Evolutionary conservation across 2,113 vertebrate species (phyloP), one percentile per base, ranked within the genome.

Genomic region (Scopus umbretta): DNA sequence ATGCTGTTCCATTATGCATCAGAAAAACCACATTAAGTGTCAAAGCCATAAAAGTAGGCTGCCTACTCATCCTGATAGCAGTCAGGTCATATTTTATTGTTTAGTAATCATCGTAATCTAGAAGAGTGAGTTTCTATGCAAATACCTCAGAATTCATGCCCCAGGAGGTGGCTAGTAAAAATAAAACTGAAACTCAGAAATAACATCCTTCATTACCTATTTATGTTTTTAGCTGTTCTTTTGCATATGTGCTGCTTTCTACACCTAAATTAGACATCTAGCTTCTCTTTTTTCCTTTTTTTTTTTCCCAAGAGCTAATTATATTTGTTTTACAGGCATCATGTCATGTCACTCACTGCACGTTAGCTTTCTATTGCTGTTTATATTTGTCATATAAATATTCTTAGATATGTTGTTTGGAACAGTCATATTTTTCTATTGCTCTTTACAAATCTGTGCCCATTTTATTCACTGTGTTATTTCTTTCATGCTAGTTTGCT

Each of bases 1-100:
- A 11, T 74, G 59, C 52, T 92, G 29, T 88, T 94, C 52, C 94
- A 79, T 95, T 96, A 88, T 93, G 68, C 40, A 86, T 93, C 38
- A 59, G 59, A 78, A 76, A 86, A 96, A 27, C 8, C 82, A 9
- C n/a, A 40, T 58, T 71, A 88, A 56, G 32, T 55, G 55, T 94
- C 78, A 87, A 72, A 90, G 40, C 38, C 59, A 22, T 80, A 56
- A 63, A 88, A 68, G 56, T 34, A 86, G 82, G 52, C 42, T 94
- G 59, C 32, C 63, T 80, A 23, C 42, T 80, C 4, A 0, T 62
- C 36, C 66, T 68, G 59, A 43, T 38, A 66, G 78, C 50, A 83
- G 58, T 66, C 63, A 30, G 86, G 45, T 94, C 7, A 7, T 93
- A 36, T 82, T 90, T 80, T 80, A 73, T 80, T 83, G 67, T 71